These are phyloP conservation scores for Anarsia innoxiella DNA, from an alignment of 2,888 invertebrate species.

Conservation along the genomic window DNA sequence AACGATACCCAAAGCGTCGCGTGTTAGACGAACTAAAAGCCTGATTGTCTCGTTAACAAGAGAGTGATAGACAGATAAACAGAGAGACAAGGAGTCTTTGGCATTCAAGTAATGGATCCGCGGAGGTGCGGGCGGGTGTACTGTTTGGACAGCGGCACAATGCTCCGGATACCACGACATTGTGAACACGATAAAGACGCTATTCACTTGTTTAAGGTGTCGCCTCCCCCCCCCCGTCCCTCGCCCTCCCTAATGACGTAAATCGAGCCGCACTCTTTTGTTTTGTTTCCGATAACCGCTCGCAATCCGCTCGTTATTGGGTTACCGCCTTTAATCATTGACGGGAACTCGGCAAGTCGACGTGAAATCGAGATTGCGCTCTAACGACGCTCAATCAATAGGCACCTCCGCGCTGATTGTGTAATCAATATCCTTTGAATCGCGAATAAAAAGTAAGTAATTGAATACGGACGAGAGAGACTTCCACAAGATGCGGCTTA, in stretches of 20 bases:
- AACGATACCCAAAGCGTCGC: constrained; percentile 31
- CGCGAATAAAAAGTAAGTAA: constrained; percentile 45
- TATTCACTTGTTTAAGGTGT: constrained; percentile 40
- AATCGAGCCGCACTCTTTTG: constrained; percentile 59
- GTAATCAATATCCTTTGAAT: constrained; percentile 66
- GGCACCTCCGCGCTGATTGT: constrained; percentile 29
- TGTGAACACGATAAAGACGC: constrained; percentile 29
- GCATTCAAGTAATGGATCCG: constrained; percentile 30
- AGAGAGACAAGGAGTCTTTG: constrained; percentile 8
- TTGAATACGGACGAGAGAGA: constrained; percentile 21
- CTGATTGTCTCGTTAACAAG: too few relatives aligned
- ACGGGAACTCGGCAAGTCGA: constrained; percentile 32
- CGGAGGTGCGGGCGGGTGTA: constrained; percentile 28
- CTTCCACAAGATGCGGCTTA: too few relatives aligned
- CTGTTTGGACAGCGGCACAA: constrained; percentile 57
- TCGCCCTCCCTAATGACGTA: constrained; percentile 54
- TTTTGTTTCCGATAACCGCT: constrained; percentile 47
- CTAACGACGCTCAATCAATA: constrained; percentile 50
- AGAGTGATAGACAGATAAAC: not conserved
- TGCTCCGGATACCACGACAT: constrained; percentile 50
- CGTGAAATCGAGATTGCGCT: constrained; percentile 20
- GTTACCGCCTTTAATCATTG: constrained; percentile 68
- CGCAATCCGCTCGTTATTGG: constrained; percentile 55
- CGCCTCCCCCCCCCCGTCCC: constrained; percentile 18
- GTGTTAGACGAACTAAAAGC: too few relatives aligned